Evolutionary conservation across 35 echinoderm and acorn worm species (phyloP), one percentile per base, ranked within the genome.

Genomic region (Chiridota heheva): DNA sequence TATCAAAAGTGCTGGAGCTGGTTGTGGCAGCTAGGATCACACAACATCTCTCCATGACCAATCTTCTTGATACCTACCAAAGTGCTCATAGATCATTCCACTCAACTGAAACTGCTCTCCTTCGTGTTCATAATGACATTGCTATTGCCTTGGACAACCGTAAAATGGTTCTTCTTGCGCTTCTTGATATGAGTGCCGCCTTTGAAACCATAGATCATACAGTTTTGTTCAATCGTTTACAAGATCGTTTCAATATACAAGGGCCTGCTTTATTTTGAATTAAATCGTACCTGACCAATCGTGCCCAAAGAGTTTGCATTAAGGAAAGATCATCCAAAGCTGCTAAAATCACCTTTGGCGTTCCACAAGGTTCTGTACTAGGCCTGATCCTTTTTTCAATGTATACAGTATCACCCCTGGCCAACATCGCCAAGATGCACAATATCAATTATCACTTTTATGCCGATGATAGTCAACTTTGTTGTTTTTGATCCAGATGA

Each of bases 401-500:
- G 17, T 95, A 89, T 47, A 84, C 81, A n/a, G n/a, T n/a, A 36
- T 60, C 37, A 12, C 86, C 80, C 31, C 37, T 95, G 27, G 51
- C 75, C 12, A 42, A 95, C 26, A 64, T 95, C 10, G 78, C 84
- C 27, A 32, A 20, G 27, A 47, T 71, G 4, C 80, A 95, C 56
- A 33, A 41, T 18, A 7, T 88, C 32, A 31, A 85, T 4, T 84
- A 80, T 28, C 85, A 95, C 15, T 55, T 61, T 18, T 93, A 93
- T 56, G 84, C 84, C 27, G 77, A 88, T 71, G 90, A 93, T 62
- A 88, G 79, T 10, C 78, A 95, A 58, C 33, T 95, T 4, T 88
- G 89, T 42, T 32, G 15, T 61, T 40, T 89, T 95, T 32, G 51
- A 87, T 67, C 90, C 89, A 48, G 58, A 28, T 24, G 32, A 64